Conservation (phyloP, 1,140 invertebrate species). For the Eciton burchellii region DNA sequence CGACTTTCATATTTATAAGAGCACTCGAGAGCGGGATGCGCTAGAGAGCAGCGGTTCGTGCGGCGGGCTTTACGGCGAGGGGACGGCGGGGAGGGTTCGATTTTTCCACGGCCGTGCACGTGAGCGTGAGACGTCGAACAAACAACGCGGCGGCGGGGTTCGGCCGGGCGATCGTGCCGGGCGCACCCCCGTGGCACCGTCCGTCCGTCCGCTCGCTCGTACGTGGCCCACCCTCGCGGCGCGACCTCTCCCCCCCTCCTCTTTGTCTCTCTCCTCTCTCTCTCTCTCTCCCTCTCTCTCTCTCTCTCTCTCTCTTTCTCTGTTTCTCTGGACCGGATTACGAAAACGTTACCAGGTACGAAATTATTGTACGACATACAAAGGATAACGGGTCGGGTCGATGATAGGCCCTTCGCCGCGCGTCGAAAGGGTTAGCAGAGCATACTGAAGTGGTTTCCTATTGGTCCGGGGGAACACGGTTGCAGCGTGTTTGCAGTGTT, state of each 20-base stretch:
- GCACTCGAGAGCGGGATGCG: conserved; percentile 9
- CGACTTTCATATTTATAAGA: conserved; percentile 73
- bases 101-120: conserved; percentile 59
- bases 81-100: conserved; percentile 9
- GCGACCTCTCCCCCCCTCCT: too few relatives aligned
- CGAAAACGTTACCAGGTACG: conserved; percentile 71
- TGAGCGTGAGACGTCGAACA: neutral
- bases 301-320: too few relatives aligned
- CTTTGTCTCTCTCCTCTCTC: too few relatives aligned
- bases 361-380: conserved; percentile 74
- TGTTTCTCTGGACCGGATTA: neutral
- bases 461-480: conserved; percentile 79
- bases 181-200: conserved; percentile 24
- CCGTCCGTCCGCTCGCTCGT: neutral
- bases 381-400: conserved; percentile 72
- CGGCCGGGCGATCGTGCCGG: neutral
- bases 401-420: conserved; percentile 69
- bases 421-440: conserved; percentile 79
- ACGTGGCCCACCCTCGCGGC: neutral
- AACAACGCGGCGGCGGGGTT: conserved; percentile 27
- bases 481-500: conserved; percentile 83
- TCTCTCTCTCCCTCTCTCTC: too few relatives aligned
- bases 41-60: too few relatives aligned
- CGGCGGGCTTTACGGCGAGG: conserved; percentile 1
- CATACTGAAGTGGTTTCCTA: conserved; percentile 78